Evolutionary conservation across 2,888 invertebrate species (phyloP).

Genomic region (Liposcelis brunnea): DNA sequence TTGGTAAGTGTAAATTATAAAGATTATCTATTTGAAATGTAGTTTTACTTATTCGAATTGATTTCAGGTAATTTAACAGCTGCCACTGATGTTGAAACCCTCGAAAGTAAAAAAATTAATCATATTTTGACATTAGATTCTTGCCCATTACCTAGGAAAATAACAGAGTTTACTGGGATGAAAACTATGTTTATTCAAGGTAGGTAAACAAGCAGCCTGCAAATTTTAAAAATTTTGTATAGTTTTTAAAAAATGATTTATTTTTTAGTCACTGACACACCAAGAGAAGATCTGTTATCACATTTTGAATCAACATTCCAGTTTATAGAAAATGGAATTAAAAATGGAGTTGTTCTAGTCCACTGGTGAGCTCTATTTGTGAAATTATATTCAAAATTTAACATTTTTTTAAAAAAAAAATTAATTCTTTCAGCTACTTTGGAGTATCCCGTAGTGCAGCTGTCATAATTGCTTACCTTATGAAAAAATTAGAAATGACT

Average conservation of each 20-base stretch:
- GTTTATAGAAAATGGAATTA: slow-evolving; percentile 54
- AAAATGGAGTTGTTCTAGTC: slow-evolving; percentile 55
- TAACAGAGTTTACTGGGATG: slow-evolving; percentile 46
- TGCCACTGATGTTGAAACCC: slow-evolving; percentile 50
- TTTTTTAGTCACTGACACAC: slow-evolving; percentile 58
- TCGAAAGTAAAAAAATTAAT: slow-evolving; percentile 47
- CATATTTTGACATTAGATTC: slow-evolving; percentile 71
- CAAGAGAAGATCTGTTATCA: slow-evolving; percentile 66
- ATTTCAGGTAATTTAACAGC: slow-evolving; percentile 60
- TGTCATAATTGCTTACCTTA: slow-evolving; percentile 68
- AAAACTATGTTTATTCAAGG: slow-evolving; percentile 58
- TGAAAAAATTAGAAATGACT: slow-evolving; percentile 64
- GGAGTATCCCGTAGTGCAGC: slow-evolving; percentile 84
- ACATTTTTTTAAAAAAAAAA: slow-evolving; percentile 2
- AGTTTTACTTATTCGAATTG: neutral
- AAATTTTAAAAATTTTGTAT: too few species aligned
- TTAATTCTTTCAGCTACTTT: slow-evolving; percentile 58
- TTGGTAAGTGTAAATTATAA: slow-evolving; percentile 23
- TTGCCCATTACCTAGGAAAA: slow-evolving; percentile 60
- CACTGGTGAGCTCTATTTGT: slow-evolving; percentile 49
- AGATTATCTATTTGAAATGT: too few species aligned
- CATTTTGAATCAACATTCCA: slow-evolving; percentile 58
- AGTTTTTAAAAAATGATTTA: too few species aligned
- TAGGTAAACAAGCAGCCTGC: too few species aligned
- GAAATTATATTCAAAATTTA: neutral